Base-by-base conservation (phyloP, 2,113 vertebrate species). In the Neogale vison region DNA sequence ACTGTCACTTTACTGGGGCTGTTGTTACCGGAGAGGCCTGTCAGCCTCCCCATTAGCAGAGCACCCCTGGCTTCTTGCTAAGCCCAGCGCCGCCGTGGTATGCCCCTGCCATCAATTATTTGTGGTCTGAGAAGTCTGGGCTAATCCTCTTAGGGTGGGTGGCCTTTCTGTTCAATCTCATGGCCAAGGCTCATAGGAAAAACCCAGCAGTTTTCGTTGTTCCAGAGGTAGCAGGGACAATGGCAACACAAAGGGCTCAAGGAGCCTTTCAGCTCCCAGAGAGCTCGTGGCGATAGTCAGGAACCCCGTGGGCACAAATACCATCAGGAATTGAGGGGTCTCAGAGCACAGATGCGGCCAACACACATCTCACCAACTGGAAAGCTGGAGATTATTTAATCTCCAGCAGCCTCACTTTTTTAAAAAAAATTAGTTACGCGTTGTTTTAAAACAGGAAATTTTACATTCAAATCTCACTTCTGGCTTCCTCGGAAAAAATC, bases 341-440 rank as follows among this genome's bases (percentile, higher is more conserved):
- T 34, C 47, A 4, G 1, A 4, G 24, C 31, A 4, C 1, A 6
- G 4, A 0, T 2, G 1, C 1, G 13, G 65, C 36, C 59, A 74
- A 47, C 23, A 7, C 36, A 31, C 57, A 15, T 29, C 59, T 95
- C 52, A 15, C 14, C 17, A 29, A 29, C 4, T 1, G 3, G 8
- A 26, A 79, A 45, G 34, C 65, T 29, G 12, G 21, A 36, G 79
- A 5, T 47, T 36, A 85, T 23, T 26, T 77, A 95, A 69, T 21
- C 39, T 14, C 47, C 26, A 34, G 50, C 2, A 88, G 15, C 67
- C 71, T 52, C 67, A 29, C 67, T 67, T 72, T 61, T 45, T 42
- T 50, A 26, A 7, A 55, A 45, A 55, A 55, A n/a, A 13, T 86
- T 50, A 52, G 34, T 21, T 65, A 52, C 7, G 4, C 7, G 0